Base-by-base conservation (phyloP, 2,888 invertebrate species). In the Hofmannophila pseudospretella region DNA sequence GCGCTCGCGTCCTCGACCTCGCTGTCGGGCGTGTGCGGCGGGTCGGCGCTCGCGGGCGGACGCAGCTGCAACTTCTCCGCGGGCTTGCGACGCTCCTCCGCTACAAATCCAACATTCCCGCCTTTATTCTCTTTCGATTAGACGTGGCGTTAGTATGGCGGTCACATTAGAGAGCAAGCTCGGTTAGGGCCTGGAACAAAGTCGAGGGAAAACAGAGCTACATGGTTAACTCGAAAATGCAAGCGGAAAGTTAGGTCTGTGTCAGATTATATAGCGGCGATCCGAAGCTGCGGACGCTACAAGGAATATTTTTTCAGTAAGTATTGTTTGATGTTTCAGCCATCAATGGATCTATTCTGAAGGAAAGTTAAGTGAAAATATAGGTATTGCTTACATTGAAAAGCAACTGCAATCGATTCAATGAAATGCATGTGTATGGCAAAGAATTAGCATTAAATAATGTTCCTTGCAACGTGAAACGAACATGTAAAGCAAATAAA, bases 141-240 rank as follows among this genome's bases (percentile, higher is more conserved):
- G 72, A 69, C 79, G 68, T 71, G 78, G 75, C 82, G 85, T 88
- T 88, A 88, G 87, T 88, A 84, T 77, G 66, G 86, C 82, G 76
- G 69, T 88, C 88, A 88, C 88, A 88, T 85, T 82, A 88, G 70
- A 78, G 87, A 80, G 81, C 88, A 88, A 88, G 86, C 87, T 81
- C 86, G 86, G 86, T 87, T 87, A 88, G 84, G 79, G 86, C 86
- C 88, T 88, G 88, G 79, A 88, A 88, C 88, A 88, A 84, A 85
- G 77, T 86, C 70, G 79, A 81, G 80, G 81, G 85, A 85, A 81
- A 84, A 84, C 78, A 70, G 54, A 74, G 73, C 84, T 77, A 76
- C 82, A 59, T 64, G 69, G 86, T 87, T 88, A 84, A 75, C 60
- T 65, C 55, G 73, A 77, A 81, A 64, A 74, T 74, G 80, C 84